These are phyloP conservation scores for Corvus hawaiiensis DNA, from an alignment of 2,113 vertebrate genomes.

Conservation along the genomic window DNA sequence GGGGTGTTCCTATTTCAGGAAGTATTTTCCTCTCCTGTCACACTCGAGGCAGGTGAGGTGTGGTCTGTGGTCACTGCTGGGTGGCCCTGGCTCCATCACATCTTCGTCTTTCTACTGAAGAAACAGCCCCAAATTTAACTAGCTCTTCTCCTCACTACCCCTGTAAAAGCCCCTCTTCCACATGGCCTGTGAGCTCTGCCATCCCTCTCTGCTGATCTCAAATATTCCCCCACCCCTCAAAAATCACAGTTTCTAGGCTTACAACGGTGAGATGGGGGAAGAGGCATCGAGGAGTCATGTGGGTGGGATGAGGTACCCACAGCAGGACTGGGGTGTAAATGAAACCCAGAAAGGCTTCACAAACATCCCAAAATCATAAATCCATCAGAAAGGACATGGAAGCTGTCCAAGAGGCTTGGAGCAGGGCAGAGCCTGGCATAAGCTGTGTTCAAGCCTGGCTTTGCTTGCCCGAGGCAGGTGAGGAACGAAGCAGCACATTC, in stretches of 20 bases:
- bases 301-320: fast-evolving
- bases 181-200: fast-evolving
- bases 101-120: fast-evolving
- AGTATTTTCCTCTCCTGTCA: not conserved
- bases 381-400: not conserved
- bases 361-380: not conserved
- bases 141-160: not conserved
- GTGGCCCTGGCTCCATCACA: not conserved
- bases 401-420: fast-evolving
- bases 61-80: not conserved
- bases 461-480: not conserved
- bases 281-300: fast-evolving
- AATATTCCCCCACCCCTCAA: not conserved
- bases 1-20: not conserved
- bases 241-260: not conserved
- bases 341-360: not conserved
- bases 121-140: not conserved
- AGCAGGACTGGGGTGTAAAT: fast-evolving
- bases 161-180: not conserved
- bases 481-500: not conserved
- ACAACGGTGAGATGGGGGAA: not conserved
- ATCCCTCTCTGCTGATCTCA: not conserved
- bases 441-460: not conserved
- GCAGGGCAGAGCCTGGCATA: not conserved
- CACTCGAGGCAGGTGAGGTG: not conserved